Conservation (phyloP, 2,888 invertebrate species). For the Papilio gigon region DNA sequence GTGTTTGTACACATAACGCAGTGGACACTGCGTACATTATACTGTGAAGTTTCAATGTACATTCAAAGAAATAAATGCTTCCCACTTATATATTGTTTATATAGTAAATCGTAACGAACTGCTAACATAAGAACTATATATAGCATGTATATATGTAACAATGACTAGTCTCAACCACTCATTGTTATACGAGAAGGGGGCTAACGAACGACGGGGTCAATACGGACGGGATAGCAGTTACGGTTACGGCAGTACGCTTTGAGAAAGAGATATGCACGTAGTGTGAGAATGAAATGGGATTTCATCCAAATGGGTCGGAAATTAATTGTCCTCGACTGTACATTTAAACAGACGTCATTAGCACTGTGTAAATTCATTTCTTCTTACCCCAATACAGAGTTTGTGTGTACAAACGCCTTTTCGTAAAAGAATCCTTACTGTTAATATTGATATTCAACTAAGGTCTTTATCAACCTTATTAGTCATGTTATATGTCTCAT, state of each 20-base stretch:
- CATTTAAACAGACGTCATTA: slow-evolving; percentile 70
- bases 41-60: slow-evolving; percentile 46
- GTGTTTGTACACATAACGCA: slow-evolving; percentile 56
- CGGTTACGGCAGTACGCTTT: too few species aligned
- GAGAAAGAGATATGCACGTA: too few species aligned
- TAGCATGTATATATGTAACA: neutral
- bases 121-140: neutral
- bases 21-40: slow-evolving; percentile 52
- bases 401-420: slow-evolving; percentile 68
- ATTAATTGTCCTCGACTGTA: neutral
- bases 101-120: neutral
- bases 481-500: slow-evolving; percentile 12
- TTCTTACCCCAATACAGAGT: slow-evolving; percentile 58
- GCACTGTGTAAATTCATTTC: slow-evolving; percentile 66
- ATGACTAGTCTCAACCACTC: neutral
- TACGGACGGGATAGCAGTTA: too few species aligned
- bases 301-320: neutral
- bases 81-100: neutral
- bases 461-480: slow-evolving; percentile 28
- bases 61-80: neutral
- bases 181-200: too few species aligned
- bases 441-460: slow-evolving; percentile 42
- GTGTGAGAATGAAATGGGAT: neutral
- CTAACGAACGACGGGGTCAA: too few species aligned
- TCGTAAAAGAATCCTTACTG: slow-evolving; percentile 63